Base-by-base conservation (phyloP, 2,797 vertebrate genomes). In the Schizopygopsis malacanthus region DNA sequence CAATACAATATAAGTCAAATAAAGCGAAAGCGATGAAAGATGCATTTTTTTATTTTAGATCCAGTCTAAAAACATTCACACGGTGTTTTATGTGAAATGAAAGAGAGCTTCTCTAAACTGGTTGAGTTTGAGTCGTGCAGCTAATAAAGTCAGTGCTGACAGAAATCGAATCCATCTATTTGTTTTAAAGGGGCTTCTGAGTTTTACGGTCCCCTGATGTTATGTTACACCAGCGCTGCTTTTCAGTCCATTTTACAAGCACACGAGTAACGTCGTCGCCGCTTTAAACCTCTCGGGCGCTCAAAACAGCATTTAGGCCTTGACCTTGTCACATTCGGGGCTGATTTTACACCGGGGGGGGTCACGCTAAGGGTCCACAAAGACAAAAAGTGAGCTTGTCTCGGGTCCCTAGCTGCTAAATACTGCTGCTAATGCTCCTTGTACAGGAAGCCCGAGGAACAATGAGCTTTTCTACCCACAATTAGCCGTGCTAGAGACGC, bases 301-400 rank as follows among this genome's bases (percentile, higher is more conserved):
- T 92, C 88, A 91, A 90, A 89, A 90, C 92, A 91, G 91, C 88
- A 91, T 92, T 90, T 93, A 93, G 93, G 93, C 93, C 88, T 91
- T 96, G 93, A 95, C 95, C 95, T 92, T 92, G 94, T 95, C 93
- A 92, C 92, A 93, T 94, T 47, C 45, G 45, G 83, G 80, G 76
- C 52, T 85, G 73, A 91, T 93, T 92, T 92, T 93, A 94, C 93
- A 94, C 80, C 89, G 89, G 90, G 89, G 85, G 85, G 82, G 90
- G 92, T 94, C 94, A 92, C 90, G 91, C 88, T 59, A 90, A 70
- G 85, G 83, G 80, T 73, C 86, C 63, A 0, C 52, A n/a, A 65
- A 87, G 84, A 94, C 94, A 93, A 95, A 94, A 92, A 92, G 91
- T 69, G 85, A 39, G 79, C 91, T 94, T 94, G 93, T 91, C 89